Conservation (phyloP, 2,888 invertebrate genomes). For the Drosophila quinaria region DNA sequence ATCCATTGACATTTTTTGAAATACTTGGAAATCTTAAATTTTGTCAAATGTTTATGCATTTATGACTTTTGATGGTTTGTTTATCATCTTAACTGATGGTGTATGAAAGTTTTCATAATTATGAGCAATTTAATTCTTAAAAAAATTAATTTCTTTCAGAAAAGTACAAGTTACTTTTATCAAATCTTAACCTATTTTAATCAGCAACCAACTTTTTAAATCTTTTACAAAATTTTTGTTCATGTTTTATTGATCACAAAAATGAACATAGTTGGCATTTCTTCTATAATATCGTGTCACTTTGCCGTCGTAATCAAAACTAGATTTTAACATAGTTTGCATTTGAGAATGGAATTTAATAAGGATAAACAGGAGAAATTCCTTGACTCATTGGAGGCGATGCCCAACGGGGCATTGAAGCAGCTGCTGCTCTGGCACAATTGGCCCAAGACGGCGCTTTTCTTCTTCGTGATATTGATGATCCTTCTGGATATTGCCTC, state of each 20-base stretch:
- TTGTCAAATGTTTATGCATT: no score
- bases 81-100: no score
- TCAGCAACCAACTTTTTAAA: no score
- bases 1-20: no score
- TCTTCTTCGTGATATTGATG: slow-evolving; percentile 39
- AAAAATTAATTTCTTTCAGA: no score
- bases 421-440: slow-evolving; percentile 52
- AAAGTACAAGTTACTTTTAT: no score
- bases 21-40: no score
- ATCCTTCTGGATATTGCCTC: slow-evolving; percentile 45
- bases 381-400: not conserved
- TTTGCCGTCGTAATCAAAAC: not conserved
- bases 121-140: no score
- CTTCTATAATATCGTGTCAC: not conserved
- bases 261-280: slow-evolving; percentile 21
- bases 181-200: no score
- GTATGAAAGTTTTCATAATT: no score
- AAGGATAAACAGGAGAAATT: not conserved
- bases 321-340: not conserved
- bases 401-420: slow-evolving; percentile 13
- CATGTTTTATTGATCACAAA: not conserved
- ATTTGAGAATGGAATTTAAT: slow-evolving; percentile 27
- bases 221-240: no score
- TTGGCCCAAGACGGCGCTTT: slow-evolving; percentile 44
- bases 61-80: no score